Conservation (phyloP, 2,113 vertebrate species). For the Empidonax traillii region DNA sequence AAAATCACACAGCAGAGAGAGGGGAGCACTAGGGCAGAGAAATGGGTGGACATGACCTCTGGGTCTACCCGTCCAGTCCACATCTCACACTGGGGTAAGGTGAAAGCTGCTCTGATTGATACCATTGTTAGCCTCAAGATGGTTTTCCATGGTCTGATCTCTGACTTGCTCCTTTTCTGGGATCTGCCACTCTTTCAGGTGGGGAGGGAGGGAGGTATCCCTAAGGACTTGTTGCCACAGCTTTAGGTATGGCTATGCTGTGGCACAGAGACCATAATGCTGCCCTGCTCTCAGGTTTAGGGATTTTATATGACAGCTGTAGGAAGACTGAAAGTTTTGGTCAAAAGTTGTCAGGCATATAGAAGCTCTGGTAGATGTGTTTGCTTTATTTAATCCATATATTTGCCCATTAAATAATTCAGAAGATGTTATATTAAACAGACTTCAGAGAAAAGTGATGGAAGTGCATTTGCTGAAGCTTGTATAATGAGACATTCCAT, state of each 20-base stretch:
- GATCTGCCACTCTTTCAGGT: neutral
- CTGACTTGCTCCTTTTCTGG: neutral
- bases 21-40: neutral
- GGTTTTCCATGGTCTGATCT: neutral
- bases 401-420: conserved; percentile 67
- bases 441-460: conserved; percentile 51
- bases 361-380: neutral
- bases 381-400: conserved; percentile 61
- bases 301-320: neutral
- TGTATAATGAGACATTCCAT: conserved; percentile 46
- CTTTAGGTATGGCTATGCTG: neutral
- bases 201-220: neutral
- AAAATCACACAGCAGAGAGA: neutral
- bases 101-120: neutral
- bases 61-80: rapidly evolving
- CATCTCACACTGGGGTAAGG: neutral
- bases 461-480: conserved; percentile 53
- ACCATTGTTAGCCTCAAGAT: neutral
- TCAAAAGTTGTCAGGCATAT: neutral
- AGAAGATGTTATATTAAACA: conserved; percentile 55
- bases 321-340: neutral
- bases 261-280: neutral
- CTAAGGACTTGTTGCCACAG: neutral
- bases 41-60: neutral
- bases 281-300: neutral